Conservation (phyloP, 1,140 invertebrate genomes). For the Harpegnathos saltator region DNA sequence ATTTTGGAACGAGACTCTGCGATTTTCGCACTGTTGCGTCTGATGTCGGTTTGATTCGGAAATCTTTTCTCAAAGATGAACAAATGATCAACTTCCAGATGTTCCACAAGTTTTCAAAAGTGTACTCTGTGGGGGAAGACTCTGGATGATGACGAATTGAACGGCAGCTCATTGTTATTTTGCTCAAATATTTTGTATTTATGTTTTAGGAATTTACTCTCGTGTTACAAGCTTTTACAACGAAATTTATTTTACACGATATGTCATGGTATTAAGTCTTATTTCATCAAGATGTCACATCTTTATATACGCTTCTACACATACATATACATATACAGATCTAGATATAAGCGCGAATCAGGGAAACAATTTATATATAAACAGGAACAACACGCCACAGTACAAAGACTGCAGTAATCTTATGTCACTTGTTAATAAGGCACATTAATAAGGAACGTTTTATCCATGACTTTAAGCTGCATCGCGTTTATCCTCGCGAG, state of each 20-base stretch:
- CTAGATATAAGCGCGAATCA: background rate
- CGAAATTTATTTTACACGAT: background rate
- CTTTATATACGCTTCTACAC: too few species aligned
- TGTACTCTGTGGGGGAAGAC: too few species aligned
- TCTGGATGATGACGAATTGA: background rate
- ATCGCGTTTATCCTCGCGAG: constrained; percentile 7
- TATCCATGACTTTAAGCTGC: constrained; percentile 48
- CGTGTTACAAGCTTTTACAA: too few species aligned
- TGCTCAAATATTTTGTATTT: constrained; percentile 32
- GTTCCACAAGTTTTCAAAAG: too few species aligned
- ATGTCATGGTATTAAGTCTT: background rate
- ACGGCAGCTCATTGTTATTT: constrained; percentile 12
- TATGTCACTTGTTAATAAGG: constrained; percentile 36
- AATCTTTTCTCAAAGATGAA: too few species aligned
- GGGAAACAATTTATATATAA: background rate
- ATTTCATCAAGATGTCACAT: background rate
- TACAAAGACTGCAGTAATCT: constrained; percentile 49
- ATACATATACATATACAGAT: too few species aligned
- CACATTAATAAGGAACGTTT: constrained; percentile 38
- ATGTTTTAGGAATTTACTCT: background rate
- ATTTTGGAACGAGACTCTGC: background rate
- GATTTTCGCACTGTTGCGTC: background rate
- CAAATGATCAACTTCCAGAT: too few species aligned
- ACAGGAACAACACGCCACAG: constrained; percentile 24
- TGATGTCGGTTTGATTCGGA: background rate